These are phyloP conservation scores for Lycocerus yunnanus DNA, from an alignment of 2,888 invertebrate species.

Conservation along the genomic window DNA sequence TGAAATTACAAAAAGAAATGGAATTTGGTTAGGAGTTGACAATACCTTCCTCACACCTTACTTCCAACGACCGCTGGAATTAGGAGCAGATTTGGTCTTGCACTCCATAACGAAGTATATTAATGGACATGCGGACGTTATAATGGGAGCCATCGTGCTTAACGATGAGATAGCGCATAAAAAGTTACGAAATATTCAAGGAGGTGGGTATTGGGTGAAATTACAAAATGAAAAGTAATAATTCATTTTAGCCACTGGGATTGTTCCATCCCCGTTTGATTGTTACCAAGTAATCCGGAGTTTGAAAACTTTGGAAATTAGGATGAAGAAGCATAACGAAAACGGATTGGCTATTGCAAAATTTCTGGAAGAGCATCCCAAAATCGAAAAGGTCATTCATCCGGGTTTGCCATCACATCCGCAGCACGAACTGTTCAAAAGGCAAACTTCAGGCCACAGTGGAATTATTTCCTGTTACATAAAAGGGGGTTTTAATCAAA, in stretches of 20 bases:
- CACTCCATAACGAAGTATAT: conserved; percentile 43
- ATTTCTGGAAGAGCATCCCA: conserved; percentile 76
- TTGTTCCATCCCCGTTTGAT: conserved; percentile 94
- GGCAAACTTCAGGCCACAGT: conserved; percentile 81
- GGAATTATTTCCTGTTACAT: conserved; percentile 88
- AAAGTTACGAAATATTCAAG: conserved; percentile 62
- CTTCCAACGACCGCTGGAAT: conserved; percentile 40
- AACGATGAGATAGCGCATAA: conserved; percentile 51
- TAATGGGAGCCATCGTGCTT: conserved; percentile 38
- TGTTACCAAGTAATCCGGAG: conserved; percentile 91
- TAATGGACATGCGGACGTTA: conserved; percentile 42
- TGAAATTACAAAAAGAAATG: conserved; percentile 60
- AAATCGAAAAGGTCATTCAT: conserved; percentile 75
- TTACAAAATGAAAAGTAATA: too few relatives aligned
- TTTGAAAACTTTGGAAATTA: conserved; percentile 85
- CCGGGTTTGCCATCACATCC: conserved; percentile 84
- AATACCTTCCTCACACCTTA: conserved; percentile 39
- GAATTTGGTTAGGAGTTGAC: conserved; percentile 33
- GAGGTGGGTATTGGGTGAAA: conserved; percentile 39
- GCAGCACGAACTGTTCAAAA: conserved; percentile 74
- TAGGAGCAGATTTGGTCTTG: conserved; percentile 42
- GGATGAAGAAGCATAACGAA: conserved; percentile 87
- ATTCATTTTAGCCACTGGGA: conserved; percentile 50
- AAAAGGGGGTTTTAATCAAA: conserved; percentile 71
- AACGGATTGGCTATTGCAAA: conserved; percentile 78